Base-by-base conservation (phyloP, 2,888 invertebrate genomes). In the Ormyrus thymus region DNA sequence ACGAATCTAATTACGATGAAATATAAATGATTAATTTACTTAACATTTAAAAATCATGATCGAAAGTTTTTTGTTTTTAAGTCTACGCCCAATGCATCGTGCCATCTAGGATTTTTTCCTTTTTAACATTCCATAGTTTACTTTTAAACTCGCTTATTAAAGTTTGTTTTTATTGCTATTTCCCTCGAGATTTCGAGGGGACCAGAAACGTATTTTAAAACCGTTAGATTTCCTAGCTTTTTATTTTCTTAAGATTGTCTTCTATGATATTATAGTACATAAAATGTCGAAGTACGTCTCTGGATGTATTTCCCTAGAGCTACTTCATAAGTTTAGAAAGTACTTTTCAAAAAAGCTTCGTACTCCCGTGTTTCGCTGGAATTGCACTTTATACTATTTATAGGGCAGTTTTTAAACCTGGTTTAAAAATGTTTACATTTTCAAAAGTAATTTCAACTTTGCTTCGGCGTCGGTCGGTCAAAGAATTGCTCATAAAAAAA, bases 251-350 rank as follows among this genome's bases (percentile, higher is more conserved):
- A 10, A 51, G 15, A 71, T 61, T 61, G 71, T 71, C 61, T 4
- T 29, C 29, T 61, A 71, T 53, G 53, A 13, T 43, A 51, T 50
- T 71, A 53, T 15, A 29, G 43, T 46, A 11, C 43, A 65, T 64
- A 48, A 58, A 53, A 65, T 13, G 15, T 65, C 46, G 51, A 72
- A 64, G 45, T 11, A 72, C 48, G 29, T 53, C 9, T 45, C 46
- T 64, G 6, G 55, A 48, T 48, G 61, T 65, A 58, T 58, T 74
- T 74, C 73, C 29, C 65, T 58, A 7, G 62, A 72, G 55, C 48
- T 48, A 46, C 29, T 58, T 29, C n/a, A 55, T 48, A 50, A 65
- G 56, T 56, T 46, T 56, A 56, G 15, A n/a, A 46, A 45, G 43
- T 53, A 66, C 15, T 65, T 65, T 66, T 7, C 43, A 45, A 45